Evolutionary conservation across 2,797 vertebrate species (phyloP).

Genomic region (Rallus crepitans): DNA sequence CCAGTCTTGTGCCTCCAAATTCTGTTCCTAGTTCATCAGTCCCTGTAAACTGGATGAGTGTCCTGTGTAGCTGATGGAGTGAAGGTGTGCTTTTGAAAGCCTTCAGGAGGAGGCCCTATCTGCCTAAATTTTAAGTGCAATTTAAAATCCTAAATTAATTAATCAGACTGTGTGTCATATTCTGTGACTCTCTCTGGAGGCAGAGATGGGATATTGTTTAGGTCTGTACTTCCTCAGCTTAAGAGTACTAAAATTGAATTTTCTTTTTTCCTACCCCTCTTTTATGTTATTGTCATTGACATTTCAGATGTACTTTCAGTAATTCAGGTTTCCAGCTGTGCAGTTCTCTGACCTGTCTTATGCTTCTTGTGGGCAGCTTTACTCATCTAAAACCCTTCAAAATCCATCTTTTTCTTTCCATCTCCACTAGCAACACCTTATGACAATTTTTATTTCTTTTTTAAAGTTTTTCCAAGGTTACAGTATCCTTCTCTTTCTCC

Average conservation of each 20-base stretch:
- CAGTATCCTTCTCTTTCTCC: neutral
- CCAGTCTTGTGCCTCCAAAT: neutral
- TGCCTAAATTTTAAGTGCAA: neutral
- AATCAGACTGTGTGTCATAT: neutral
- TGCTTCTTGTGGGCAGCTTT: neutral
- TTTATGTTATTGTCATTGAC: neutral
- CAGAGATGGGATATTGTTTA: neutral
- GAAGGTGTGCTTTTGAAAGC: neutral
- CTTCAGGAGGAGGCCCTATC: neutral
- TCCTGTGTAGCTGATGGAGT: neutral
- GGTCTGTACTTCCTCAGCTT: neutral
- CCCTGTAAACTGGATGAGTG: neutral
- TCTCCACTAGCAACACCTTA: neutral
- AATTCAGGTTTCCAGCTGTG: neutral
- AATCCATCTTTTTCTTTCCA: neutral
- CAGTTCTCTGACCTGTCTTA: neutral
- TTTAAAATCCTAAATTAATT: neutral
- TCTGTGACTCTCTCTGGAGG: accelerated
- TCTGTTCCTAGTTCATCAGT: neutral
- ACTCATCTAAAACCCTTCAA: neutral
- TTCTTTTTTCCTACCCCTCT: neutral
- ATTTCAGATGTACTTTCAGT: slow-evolving; percentile 12
- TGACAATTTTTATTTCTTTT: accelerated
- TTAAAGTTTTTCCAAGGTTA: neutral
- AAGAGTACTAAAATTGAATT: slow-evolving; percentile 1